Evolutionary conservation across 2,797 vertebrate species (phyloP).

Genomic region (Hipposideros larvatus): DNA sequence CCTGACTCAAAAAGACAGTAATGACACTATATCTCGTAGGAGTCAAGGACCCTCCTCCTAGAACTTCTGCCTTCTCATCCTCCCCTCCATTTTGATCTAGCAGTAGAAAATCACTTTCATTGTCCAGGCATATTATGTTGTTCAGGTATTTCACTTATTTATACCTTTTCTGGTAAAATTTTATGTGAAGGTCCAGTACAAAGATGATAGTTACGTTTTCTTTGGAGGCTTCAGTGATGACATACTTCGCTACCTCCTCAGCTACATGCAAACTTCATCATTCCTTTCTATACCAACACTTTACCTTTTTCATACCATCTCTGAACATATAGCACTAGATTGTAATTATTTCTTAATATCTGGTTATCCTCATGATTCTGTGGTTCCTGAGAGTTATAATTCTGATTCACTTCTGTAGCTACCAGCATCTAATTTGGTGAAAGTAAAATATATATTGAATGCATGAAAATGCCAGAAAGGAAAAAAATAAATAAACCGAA

Average conservation of each 20-base stretch:
- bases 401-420: background rate
- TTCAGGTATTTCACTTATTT: background rate
- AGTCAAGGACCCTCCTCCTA: background rate
- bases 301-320: background rate
- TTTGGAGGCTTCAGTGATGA: background rate
- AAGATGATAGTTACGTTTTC: background rate
- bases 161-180: background rate
- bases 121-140: background rate
- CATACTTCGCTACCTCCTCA: background rate
- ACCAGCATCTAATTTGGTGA: background rate
- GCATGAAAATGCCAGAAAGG: background rate
- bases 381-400: background rate
- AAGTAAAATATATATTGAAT: background rate
- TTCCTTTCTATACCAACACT: background rate
- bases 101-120: background rate
- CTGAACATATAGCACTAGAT: background rate
- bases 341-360: background rate
- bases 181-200: background rate
- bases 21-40: background rate
- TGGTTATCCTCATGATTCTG: background rate
- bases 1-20: background rate
- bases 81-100: background rate
- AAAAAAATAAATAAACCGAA: conserved; percentile 18
- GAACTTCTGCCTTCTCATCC: background rate
- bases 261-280: background rate